These are phyloP conservation scores for Tapirus indicus DNA, from an alignment of 2,797 vertebrate species.

Conservation along the genomic window DNA sequence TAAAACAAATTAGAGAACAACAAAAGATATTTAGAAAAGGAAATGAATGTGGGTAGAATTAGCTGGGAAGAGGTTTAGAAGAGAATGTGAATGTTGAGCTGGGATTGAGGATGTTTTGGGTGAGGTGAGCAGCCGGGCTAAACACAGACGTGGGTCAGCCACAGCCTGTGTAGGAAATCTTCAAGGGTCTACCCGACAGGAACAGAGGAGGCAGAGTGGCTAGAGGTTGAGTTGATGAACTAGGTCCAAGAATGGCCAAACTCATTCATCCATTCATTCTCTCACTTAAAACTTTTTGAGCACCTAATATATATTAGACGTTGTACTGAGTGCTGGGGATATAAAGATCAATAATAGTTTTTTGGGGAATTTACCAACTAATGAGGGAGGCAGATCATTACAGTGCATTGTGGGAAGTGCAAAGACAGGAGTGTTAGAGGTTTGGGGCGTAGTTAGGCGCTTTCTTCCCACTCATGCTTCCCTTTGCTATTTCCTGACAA, in stretches of 20 bases:
- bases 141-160: background rate
- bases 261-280: background rate
- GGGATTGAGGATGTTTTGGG: background rate
- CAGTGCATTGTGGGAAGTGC: background rate
- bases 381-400: background rate
- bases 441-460: background rate
- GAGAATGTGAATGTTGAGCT: background rate
- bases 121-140: background rate
- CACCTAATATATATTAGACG: background rate
- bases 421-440: background rate
- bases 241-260: background rate
- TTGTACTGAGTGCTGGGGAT: background rate
- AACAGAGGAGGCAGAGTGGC: background rate
- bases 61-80: background rate
- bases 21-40: background rate
- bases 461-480: background rate
- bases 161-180: background rate
- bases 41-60: background rate
- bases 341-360: background rate
- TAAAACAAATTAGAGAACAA: constrained; percentile 1
- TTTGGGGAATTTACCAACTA: background rate
- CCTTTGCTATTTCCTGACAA: background rate
- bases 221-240: background rate
- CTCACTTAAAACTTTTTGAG: background rate
- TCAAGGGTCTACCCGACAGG: background rate